phyloP scores from a whole-genome alignment of 2,113 vertebrate species.

The Promerops cafer region DNA sequence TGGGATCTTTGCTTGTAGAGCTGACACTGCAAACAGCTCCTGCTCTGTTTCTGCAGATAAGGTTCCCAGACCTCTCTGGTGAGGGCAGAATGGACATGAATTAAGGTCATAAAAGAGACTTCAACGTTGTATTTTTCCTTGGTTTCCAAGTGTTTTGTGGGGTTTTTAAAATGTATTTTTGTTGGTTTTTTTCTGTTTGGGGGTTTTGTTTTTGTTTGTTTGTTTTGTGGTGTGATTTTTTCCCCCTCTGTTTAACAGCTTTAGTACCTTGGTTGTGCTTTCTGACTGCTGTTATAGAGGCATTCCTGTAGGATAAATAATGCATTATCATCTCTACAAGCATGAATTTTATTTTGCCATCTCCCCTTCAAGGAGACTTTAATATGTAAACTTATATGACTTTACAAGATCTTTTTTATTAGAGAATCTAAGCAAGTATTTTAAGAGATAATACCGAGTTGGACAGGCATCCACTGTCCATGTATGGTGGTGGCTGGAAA shows the following conservation, averaged over 20 bases:
- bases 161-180: background rate
- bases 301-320: background rate
- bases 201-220: background rate
- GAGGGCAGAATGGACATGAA: background rate
- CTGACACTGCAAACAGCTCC: background rate
- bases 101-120: background rate
- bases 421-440: background rate
- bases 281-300: background rate
- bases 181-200: background rate
- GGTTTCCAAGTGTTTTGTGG: background rate
- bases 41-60: background rate
- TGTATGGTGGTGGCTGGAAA: background rate
- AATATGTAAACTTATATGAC: background rate
- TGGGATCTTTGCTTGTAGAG: background rate
- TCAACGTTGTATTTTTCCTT: background rate
- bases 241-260: background rate
- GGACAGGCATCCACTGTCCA: background rate
- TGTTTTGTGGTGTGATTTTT: background rate
- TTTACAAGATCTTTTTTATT: background rate
- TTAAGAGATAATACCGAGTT: background rate
- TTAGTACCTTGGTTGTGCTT: background rate
- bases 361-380: background rate
- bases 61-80: background rate
- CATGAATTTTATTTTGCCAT: background rate
- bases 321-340: background rate